phyloP scores from a whole-genome alignment of 2,888 invertebrate genomes.

The Plusia festucae region DNA sequence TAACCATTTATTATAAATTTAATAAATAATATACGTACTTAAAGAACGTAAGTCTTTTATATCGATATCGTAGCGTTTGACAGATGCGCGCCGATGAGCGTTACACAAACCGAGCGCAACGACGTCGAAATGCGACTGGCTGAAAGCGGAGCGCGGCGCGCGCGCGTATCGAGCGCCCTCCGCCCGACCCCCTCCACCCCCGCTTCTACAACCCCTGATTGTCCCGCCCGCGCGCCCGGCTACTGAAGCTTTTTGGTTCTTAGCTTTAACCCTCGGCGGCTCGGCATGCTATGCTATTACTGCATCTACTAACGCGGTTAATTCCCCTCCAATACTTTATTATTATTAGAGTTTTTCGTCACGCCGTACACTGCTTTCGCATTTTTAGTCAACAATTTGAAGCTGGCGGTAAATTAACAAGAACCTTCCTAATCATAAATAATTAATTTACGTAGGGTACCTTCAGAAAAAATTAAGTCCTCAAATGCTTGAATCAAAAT shows the following conservation, averaged over 20 bases:
- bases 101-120: slow-evolving; percentile 69
- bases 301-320: slow-evolving; percentile 45
- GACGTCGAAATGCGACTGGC: slow-evolving; percentile 84
- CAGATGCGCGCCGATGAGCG: slow-evolving; percentile 71
- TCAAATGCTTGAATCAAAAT: too few relatives aligned
- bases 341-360: slow-evolving; percentile 6
- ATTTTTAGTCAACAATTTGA: neutral
- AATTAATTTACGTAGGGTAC: too few relatives aligned
- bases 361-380: neutral
- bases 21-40: slow-evolving; percentile 77
- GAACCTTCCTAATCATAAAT: too few relatives aligned
- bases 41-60: slow-evolving; percentile 70
- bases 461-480: too few relatives aligned
- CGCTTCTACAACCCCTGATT: slow-evolving; percentile 77
- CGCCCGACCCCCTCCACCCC: slow-evolving; percentile 79
- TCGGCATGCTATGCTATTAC: slow-evolving; percentile 38
- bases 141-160: slow-evolving; percentile 75
- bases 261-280: slow-evolving; percentile 64
- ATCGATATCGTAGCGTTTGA: slow-evolving; percentile 83
- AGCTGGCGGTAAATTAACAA: neutral
- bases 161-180: slow-evolving; percentile 87
- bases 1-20: slow-evolving; percentile 35
- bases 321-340: slow-evolving; percentile 20
- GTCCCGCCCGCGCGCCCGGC: slow-evolving; percentile 67
- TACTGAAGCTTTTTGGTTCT: slow-evolving; percentile 65